Evolutionary conservation across 2,797 vertebrate genomes (phyloP).

Genomic region (Hemitrygon akajei): DNA sequence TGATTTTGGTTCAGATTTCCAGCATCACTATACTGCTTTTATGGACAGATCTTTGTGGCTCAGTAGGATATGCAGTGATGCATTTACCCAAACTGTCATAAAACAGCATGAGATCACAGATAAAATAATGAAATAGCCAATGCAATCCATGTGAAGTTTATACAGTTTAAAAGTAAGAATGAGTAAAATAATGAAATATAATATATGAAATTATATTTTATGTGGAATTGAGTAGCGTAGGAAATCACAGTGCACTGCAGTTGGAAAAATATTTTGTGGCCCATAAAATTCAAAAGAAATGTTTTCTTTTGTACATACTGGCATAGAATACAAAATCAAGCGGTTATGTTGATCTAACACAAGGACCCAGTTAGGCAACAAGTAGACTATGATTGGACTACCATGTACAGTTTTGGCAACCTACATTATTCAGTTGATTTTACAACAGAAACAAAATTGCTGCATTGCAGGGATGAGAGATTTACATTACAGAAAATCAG

Average conservation of each 20-base stretch:
- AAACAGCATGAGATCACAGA: neutral
- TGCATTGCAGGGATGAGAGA: neutral
- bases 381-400: neutral
- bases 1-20: too few relatives aligned
- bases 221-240: neutral
- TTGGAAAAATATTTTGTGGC: neutral
- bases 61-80: neutral
- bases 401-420: neutral
- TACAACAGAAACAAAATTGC: neutral
- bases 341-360: neutral
- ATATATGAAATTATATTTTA: slow-evolving; percentile 2
- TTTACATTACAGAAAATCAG: neutral
- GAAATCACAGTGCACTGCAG: neutral
- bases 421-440: neutral
- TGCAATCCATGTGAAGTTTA: neutral
- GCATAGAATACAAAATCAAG: neutral
- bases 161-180: neutral
- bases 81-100: neutral
- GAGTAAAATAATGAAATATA: neutral
- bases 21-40: too few relatives aligned
- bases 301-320: neutral
- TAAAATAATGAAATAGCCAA: neutral
- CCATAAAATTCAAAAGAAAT: neutral
- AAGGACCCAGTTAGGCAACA: neutral
- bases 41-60: neutral